These are phyloP conservation scores for Axinella damicornis DNA, from an alignment of 37 sponge, comb jelly and placozoan species.

Conservation along the genomic window DNA sequence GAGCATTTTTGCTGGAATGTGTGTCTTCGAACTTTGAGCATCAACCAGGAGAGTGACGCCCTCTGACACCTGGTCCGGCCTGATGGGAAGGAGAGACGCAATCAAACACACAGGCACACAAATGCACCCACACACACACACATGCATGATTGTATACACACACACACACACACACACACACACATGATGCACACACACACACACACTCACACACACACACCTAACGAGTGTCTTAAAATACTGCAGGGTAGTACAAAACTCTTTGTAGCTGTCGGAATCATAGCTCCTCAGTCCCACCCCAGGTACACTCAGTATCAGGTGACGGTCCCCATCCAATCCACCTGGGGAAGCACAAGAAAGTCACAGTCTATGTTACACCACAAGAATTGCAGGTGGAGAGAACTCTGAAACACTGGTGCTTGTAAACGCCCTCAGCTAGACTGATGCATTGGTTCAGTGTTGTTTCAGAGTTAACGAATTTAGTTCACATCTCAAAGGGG, in stretches of 20 bases:
- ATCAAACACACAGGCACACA: too few species aligned
- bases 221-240: slow-evolving; percentile 47
- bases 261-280: slow-evolving; percentile 3
- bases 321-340: slow-evolving; percentile 30
- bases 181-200: too few species aligned
- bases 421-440: too few species aligned
- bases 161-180: too few species aligned
- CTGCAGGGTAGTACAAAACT: slow-evolving; percentile 24
- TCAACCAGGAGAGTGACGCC: slow-evolving; percentile 57
- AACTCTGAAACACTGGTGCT: too few species aligned
- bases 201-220: slow-evolving; percentile 3
- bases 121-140: too few species aligned
- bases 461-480: too few species aligned
- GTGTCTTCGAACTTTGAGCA: slow-evolving; percentile 25
- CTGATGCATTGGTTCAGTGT: too few species aligned
- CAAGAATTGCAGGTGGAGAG: too few species aligned
- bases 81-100: not conserved
- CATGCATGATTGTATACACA: too few species aligned
- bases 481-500: too few species aligned
- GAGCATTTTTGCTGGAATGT: slow-evolving; percentile 22
- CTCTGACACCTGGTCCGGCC: not conserved
- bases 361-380: too few species aligned
- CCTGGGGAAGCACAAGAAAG: slow-evolving; percentile 5
- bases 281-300: slow-evolving; percentile 21
- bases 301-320: slow-evolving; percentile 29